Evolutionary conservation across 1,140 invertebrate genomes (phyloP).

Genomic region (Bombus polaris): DNA sequence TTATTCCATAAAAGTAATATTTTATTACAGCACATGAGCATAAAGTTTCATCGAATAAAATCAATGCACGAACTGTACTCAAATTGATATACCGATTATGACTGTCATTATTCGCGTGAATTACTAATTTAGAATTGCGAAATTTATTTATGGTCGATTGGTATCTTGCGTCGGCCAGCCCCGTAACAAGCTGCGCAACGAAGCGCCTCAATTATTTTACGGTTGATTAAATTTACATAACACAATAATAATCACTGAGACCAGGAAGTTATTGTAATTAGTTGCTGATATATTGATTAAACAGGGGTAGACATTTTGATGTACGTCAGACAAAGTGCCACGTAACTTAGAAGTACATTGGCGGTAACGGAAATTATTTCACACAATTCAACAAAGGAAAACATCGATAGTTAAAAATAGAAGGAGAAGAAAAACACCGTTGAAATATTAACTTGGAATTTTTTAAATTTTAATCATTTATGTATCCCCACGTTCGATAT

Average conservation of each 20-base stretch:
- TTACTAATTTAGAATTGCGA: slow-evolving; percentile 29
- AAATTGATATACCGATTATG: slow-evolving; percentile 13
- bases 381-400: background rate
- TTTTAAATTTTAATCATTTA: background rate
- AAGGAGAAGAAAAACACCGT: background rate
- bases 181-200: background rate
- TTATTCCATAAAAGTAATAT: no score
- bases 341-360: background rate
- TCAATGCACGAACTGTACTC: background rate
- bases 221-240: slow-evolving; percentile 42
- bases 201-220: slow-evolving; percentile 47
- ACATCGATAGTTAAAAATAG: background rate
- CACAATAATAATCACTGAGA: slow-evolving; percentile 2
- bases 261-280: slow-evolving; percentile 22
- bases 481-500: no score
- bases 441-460: no score
- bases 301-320: background rate
- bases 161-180: background rate
- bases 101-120: slow-evolving; percentile 13
- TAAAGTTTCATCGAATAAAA: background rate
- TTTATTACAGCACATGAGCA: background rate
- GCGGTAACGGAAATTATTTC: background rate
- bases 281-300: slow-evolving; percentile 41
- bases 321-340: background rate
- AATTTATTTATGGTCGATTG: slow-evolving; percentile 8